Base-by-base conservation (phyloP, 1,140 invertebrate species). In the Drosophila kurseongensis region DNA sequence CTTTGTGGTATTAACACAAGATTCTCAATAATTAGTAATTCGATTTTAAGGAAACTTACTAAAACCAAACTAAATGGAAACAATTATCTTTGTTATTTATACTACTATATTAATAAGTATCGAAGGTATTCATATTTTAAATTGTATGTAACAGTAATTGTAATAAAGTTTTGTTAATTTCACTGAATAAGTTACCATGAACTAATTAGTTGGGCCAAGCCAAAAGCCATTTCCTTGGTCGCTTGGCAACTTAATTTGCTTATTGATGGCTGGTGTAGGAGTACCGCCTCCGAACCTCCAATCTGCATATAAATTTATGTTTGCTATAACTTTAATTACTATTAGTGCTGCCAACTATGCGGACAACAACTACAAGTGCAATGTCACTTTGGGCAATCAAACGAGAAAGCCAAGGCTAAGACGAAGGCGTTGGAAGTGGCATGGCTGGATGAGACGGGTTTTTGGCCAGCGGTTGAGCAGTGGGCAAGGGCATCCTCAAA, bases 321-420 rank as follows among this genome's bases (percentile, higher is more conserved):
- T 83, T 84, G 65, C 66, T 75, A 84, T 83, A 83, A 84, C 75
- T 86, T 86, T 88, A 86, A 86, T 83, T 86, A 88, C 83, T 75
- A 76, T 82, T 76, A 79, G 75, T 62, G 65, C 81, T 76, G 50
- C 44, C 78, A 69, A 57, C 66, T 54, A 60, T 56, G 59, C 51
- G 41, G 32, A 54, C 41, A 61, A 45, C 23, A 75, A 51, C 44
- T 52, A 60, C 59, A 77, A 68, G 65, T 68, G 75, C 71, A 79
- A 54, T 86, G 78, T 88, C 83, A 86, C 84, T 88, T 83, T 69
- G 71, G 78, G 75, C 79, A 86, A 88, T 86, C 75, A 88, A 82
- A 83, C 78, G 63, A 60, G 67, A 69, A 78, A 75, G 38, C 61
- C 72, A 63, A 74, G 69, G 51, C 60, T 57, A 71, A 48, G 59